Base-by-base conservation (phyloP, 2,113 vertebrate genomes). In the Elgaria multicarinata region DNA sequence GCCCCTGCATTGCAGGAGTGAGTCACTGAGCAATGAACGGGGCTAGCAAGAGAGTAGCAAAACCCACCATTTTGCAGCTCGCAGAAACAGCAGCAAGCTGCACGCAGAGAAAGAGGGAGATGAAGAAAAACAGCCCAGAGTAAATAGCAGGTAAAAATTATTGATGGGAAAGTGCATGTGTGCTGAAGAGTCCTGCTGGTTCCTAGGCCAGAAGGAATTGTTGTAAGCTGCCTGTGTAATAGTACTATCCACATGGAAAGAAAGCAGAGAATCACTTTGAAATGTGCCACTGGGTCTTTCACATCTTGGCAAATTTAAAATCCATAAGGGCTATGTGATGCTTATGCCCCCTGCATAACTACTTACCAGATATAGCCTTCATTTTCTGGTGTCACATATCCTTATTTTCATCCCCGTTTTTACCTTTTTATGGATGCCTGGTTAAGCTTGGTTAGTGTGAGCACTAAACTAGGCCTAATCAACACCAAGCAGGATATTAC, bases 131-230 rank as follows among this genome's bases (percentile, higher is more conserved):
- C 4, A 7, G 1, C 2, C 24, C 55, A 58, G 14, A 84, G 62
- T 26, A 71, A 92, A 80, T 76, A 86, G 14, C 88, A 55, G 46
- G 64, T 67, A 72, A 71, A 89, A 75, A 69, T 69, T 13, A 80
- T 79, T 46, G 66, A 77, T 58, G 13, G 31, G 53, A 3, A 33
- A 6, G 67, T 33, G 12, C 39, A 2, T 83, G 79, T 66, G 42
- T 26, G 14, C 14, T 22, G 39, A 72, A 33, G 86, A 82, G 64
- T 5, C n/a, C 24, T 64, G 71, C 42, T 39, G 28, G 33, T 31
- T 87, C 66, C 55, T 69, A 36, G 31, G 46, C 42, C 75, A 58
- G 67, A 46, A 81, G 67, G 71, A 80, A 58, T 69, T 62, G 31
- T 66, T 69, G 7, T 4, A 36, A 28, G 66, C 42, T 33, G 0